Evolutionary conservation across 2,888 invertebrate genomes (phyloP), one percentile per base, ranked within the genome.

Genomic region (Gonocerus acuteangulatus): DNA sequence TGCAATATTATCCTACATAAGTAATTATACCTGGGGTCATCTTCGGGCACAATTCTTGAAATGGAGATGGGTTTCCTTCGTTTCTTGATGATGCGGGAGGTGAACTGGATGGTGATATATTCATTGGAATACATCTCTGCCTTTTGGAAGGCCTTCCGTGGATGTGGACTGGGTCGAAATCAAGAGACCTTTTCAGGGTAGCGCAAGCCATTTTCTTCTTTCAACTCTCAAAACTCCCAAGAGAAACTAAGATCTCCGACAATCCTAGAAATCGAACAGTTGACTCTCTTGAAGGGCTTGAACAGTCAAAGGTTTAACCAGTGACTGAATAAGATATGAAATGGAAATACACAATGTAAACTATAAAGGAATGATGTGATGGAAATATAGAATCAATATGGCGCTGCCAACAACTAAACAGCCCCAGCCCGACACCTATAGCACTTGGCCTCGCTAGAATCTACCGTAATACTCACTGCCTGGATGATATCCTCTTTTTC

Each of bases 111-210:
- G 78, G 78, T 61, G 84, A 82, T 63, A 82, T 82, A 71, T 89
- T 88, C 79, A 92, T 87, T 63, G 92, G 92, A 72, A 87, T 85
- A 78, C 93, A 95, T 79, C 95, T 84, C 76, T 94, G 83, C 73
- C 94, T 81, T 77, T 94, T 95, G 27, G 87, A 85, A 63, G 93
- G 90, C 72, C 89, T 79, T 64, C 78, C 79, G 73, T 87, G 87
- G 74, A 88, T 87, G 76, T 93, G 84, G 67, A 85, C 80, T 68
- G 93, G 88, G 78, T 95, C 95, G 85, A 95, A 95, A 76, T 95
- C 95, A 73, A 93, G 82, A 74, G 88, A 87, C 76, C 95, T 84
- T 82, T 95, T 95, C 69, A 95, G 82, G 73, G 95, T 95, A 78
- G 95, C 95, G 82, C 95, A 95, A 82, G 95, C 95, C 95, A 96